Evolutionary conservation across 2,113 vertebrate genomes (phyloP), one percentile per base, ranked within the genome.

Genomic region (Eolophus roseicapilla): DNA sequence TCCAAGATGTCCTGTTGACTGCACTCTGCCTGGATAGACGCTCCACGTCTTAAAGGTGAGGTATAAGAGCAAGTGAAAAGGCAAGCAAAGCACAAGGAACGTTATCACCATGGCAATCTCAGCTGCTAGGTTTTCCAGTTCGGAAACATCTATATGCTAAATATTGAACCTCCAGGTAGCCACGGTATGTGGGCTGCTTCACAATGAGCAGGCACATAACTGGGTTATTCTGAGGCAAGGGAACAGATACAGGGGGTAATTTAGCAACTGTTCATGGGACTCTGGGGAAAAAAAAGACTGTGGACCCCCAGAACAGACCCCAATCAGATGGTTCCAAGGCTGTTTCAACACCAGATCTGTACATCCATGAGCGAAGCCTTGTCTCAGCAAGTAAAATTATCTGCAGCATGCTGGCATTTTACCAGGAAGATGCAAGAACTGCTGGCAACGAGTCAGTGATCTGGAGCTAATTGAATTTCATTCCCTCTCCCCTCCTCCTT

Each of bases 381-480:
- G 3, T 29, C 88, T 92, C 88, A 74, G 90, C 60, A 81, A 69
- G 73, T n/a, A 46, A 81, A 95, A 92, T 95, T 75, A 95, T 93
- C 92, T 96, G 88, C 95, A 96, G 87, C 90, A 69, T 24, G 81
- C 88, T 95, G 93, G 90, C 93, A 67, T 60, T 49, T 88, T 82
- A 82, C 94, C 90, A 96, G 92, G 90, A 84, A 77, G 85, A 87
- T 86, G 93, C 17, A 23, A 93, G 80, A 92, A 92, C 70, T 84
- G 86, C 91, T 94, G 92, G 88, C 93, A 95, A 41, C 46, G 93
- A 94, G 94, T 89, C 90, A 86, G 80, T 63, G 88, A 92, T 82
- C 70, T 91, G 87, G 37, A 95, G 91, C 88, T 95, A 95, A 97
- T 78, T 95, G 77, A 94, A 88, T 96, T 92, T 71, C 90, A 70